A percentile compares a stretch with the other conserved stretches of the same genome.
These are phyloP conservation scores for Palythoa caribaeorum DNA, from an alignment of 92 coral and sea anemone genomes.

Conservation along the genomic window DNA sequence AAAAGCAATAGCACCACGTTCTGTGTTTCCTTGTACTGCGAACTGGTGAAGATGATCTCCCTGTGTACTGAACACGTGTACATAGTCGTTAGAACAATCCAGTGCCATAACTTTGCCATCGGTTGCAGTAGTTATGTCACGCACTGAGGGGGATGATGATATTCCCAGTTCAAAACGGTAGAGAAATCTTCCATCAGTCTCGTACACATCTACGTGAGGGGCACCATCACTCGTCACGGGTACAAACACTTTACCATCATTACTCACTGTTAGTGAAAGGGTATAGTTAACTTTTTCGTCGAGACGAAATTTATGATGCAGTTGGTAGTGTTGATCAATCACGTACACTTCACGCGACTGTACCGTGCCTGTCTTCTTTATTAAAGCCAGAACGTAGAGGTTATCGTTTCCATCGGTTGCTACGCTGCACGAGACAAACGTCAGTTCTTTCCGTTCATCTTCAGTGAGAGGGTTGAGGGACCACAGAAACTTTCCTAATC, in stretches of 20 bases:
- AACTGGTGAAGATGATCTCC: neutral
- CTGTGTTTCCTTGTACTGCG: neutral
- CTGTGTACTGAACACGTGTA: neutral
- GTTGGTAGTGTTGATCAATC: neutral
- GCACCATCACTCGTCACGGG: neutral
- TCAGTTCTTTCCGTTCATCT: neutral
- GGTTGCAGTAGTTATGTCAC: neutral
- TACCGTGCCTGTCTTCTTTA: neutral
- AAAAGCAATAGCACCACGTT: neutral
- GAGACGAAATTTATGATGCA: neutral
- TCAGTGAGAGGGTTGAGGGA: neutral
- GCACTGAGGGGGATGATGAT: neutral
- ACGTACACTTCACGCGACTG: neutral
- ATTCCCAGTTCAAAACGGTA: slow-evolving; percentile 16
- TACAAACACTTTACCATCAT: neutral
- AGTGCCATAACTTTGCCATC: neutral
- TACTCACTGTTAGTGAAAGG: neutral
- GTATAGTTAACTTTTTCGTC: neutral
- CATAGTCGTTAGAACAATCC: neutral
- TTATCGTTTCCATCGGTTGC: neutral
- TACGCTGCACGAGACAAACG: neutral
- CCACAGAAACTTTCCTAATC: neutral
- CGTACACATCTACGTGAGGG: slow-evolving; percentile 4
- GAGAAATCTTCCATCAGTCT: slow-evolving; percentile 11
- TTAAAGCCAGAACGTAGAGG: neutral